Conservation (phyloP, 2,888 invertebrate species). For the Calliopum simillimum region DNA sequence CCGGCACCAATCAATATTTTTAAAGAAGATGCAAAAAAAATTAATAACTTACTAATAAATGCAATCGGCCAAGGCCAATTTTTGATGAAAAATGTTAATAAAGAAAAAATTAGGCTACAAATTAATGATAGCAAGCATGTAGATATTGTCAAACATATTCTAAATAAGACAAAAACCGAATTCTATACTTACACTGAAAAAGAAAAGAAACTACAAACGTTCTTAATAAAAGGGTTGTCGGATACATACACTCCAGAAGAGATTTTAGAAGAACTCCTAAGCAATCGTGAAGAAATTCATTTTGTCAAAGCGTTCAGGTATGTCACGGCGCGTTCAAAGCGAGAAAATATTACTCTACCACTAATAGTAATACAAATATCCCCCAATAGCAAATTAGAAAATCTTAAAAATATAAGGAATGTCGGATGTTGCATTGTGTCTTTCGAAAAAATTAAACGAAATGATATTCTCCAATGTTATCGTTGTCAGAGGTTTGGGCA, state of each 20-base stretch:
- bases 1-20: no score
- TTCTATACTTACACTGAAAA: slow-evolving; percentile 11
- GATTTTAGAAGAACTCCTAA: no score
- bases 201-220: neutral
- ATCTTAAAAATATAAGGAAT: neutral
- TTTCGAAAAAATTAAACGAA: neutral
- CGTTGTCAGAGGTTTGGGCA: no score
- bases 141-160: neutral
- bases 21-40: neutral
- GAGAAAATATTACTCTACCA: neutral
- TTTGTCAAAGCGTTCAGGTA: slow-evolving; percentile 15
- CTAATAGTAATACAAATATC: neutral
- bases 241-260: neutral
- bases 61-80: neutral
- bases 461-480: neutral
- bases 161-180: neutral
- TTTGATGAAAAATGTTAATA: neutral
- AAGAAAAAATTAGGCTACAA: neutral
- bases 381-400: neutral
- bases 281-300: neutral
- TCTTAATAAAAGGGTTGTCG: neutral
- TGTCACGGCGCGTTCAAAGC: neutral
- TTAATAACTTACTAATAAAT: neutral
- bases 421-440: neutral
- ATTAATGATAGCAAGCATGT: neutral